Evolutionary conservation across 2,113 vertebrate genomes (phyloP).

Genomic region (Nothocercus julius): DNA sequence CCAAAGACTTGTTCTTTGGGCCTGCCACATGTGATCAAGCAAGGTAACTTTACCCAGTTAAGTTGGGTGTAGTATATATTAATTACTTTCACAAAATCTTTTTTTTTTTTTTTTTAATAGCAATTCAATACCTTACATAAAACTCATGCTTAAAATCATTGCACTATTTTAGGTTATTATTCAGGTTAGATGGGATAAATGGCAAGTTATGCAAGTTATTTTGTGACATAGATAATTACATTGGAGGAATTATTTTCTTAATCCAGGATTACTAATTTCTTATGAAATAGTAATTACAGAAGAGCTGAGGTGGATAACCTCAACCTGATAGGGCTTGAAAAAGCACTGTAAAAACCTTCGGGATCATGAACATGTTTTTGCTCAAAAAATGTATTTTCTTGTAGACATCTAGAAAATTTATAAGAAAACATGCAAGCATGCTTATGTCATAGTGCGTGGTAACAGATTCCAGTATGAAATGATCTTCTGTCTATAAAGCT

Average conservation of each 20-base stretch:
- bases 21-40: not conserved
- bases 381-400: not conserved
- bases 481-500: not conserved
- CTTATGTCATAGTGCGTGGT: not conserved
- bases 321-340: not conserved
- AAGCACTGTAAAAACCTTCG: not conserved
- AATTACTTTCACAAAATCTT: not conserved
- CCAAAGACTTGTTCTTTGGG: conserved; percentile 10
- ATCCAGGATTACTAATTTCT: conserved; percentile 2
- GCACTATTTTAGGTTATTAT: not conserved
- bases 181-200: not conserved
- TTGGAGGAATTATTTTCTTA: conserved; percentile 32
- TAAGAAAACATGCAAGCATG: not conserved
- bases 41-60: not conserved
- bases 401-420: not conserved
- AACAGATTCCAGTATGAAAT: not conserved
- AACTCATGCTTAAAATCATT: not conserved
- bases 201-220: not conserved
- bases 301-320: not conserved
- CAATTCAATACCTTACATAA: not conserved
- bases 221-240: conserved; percentile 12
- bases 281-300: conserved; percentile 25
- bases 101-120: not conserved
- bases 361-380: not conserved
- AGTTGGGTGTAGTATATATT: not conserved